Percentiles rank a stretch among this genome's conserved stretches.
phyloP scores from a whole-genome alignment of 37 sponge, comb jelly and placozoan genomes.

The Eunapius fragilis region DNA sequence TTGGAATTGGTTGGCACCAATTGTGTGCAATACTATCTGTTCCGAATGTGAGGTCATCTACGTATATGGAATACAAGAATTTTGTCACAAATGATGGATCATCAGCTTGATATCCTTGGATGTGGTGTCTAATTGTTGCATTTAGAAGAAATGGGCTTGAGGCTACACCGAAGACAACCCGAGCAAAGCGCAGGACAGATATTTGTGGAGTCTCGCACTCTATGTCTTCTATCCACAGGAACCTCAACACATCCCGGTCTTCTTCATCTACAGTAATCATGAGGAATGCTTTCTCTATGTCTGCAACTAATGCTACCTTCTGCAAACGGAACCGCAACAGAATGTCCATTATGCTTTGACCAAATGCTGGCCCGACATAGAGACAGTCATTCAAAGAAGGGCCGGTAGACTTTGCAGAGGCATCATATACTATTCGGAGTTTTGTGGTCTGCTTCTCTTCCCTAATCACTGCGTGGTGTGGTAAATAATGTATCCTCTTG shows the following conservation, averaged over 20 bases:
- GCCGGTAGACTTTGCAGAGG: slow-evolving; percentile 17
- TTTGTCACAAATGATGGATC: slow-evolving; percentile 26
- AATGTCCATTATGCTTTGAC: slow-evolving; percentile 33
- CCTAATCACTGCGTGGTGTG: slow-evolving; percentile 32
- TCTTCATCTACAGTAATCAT: not conserved
- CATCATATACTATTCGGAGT: slow-evolving; percentile 11
- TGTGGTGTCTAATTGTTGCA: slow-evolving; percentile 39
- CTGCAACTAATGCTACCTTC: slow-evolving; percentile 5
- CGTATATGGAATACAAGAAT: slow-evolving; percentile 20
- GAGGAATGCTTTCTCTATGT: slow-evolving; percentile 30
- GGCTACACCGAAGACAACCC: slow-evolving; percentile 57
- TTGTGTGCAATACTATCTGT: slow-evolving; percentile 5
- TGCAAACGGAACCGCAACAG: slow-evolving; percentile 7
- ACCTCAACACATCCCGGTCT: slow-evolving; percentile 27
- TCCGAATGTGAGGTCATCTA: slow-evolving; percentile 40
- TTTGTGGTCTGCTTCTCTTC: slow-evolving; percentile 17
- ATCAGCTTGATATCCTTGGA: not conserved
- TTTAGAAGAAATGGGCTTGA: slow-evolving; percentile 56
- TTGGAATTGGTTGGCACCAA: not conserved
- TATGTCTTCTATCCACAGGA: slow-evolving; percentile 39
- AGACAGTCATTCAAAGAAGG: slow-evolving; percentile 23
- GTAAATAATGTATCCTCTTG: slow-evolving; percentile 19
- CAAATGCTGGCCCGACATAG: slow-evolving; percentile 17
- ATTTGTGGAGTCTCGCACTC: not conserved
- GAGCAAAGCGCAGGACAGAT: slow-evolving; percentile 6